A percentile compares a stretch with the other conserved stretches of the same genome.
These are phyloP conservation scores for Branchellion lobata DNA, from an alignment of 2,888 invertebrate species.

Conservation along the genomic window DNA sequence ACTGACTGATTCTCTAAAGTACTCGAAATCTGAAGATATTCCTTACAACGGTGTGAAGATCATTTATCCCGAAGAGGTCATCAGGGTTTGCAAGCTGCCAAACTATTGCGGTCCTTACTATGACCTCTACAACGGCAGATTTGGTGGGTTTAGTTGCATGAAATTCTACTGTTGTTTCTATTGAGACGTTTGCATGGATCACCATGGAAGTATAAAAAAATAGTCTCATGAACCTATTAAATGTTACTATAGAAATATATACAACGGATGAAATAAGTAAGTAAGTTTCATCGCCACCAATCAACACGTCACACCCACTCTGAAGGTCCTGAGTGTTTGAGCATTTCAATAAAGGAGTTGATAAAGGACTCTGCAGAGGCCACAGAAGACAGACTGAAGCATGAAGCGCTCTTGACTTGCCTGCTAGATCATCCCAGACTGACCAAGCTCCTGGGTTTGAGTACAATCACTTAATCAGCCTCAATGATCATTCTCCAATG, in stretches of 20 bases:
- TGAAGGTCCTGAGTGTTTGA: background rate
- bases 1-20: too few relatives aligned
- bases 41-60: background rate
- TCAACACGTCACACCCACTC: too few relatives aligned
- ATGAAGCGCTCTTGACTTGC: background rate
- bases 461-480: too few relatives aligned
- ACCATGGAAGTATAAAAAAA: too few relatives aligned
- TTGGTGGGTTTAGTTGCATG: background rate
- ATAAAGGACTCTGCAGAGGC: background rate
- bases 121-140: slow-evolving; percentile 16
- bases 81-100: slow-evolving; percentile 3
- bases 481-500: too few relatives aligned
- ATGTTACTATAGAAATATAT: too few relatives aligned
- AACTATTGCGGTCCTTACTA: slow-evolving; percentile 13
- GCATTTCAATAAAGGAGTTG: background rate
- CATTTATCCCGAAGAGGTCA: slow-evolving; percentile 1
- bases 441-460: background rate
- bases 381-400: background rate
- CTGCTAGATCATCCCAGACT: background rate
- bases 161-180: too few relatives aligned
- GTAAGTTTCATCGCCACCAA: too few relatives aligned
- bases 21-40: too few relatives aligned
- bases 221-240: too few relatives aligned
- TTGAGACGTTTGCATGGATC: too few relatives aligned
- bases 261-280: too few relatives aligned